These are phyloP conservation scores for Cyclargus thomasi DNA, from an alignment of 1,140 invertebrate species.

Conservation along the genomic window DNA sequence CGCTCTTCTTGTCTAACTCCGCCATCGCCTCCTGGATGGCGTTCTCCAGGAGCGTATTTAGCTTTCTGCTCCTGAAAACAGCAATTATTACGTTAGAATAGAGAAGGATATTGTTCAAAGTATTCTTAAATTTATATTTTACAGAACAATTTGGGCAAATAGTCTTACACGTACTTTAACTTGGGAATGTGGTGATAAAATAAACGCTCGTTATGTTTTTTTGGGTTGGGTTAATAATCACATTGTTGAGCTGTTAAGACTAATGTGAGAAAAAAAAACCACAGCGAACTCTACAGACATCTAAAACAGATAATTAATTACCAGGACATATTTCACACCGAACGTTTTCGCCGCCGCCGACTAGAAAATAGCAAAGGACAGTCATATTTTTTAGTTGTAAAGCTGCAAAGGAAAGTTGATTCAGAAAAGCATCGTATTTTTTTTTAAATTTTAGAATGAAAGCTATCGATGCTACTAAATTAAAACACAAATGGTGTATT, in stretches of 20 bases:
- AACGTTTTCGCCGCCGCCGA: not conserved
- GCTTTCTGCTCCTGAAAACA: slow-evolving; percentile 86
- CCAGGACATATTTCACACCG: not conserved
- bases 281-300: not conserved
- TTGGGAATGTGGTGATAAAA: not conserved
- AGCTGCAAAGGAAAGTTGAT: too few species aligned
- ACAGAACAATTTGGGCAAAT: too few species aligned
- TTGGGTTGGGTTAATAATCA: slow-evolving; percentile 64
- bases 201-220: slow-evolving; percentile 11
- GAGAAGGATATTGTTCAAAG: too few species aligned
- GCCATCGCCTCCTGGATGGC: slow-evolving; percentile 94
- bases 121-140: not conserved
- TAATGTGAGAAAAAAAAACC: slow-evolving; percentile 13
- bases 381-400: too few species aligned
- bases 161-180: too few species aligned
- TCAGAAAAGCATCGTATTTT: too few species aligned
- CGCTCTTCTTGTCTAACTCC: slow-evolving; percentile 81
- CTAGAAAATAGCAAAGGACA: not conserved
- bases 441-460: too few species aligned
- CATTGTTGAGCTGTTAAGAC: slow-evolving; percentile 24
- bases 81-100: not conserved
- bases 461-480: too few species aligned
- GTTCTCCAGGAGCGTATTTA: slow-evolving; percentile 90
- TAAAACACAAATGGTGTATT: too few species aligned
- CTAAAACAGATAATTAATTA: not conserved